phyloP scores from a whole-genome alignment of 2,797 vertebrate genomes.

The Lerista edwardsae region DNA sequence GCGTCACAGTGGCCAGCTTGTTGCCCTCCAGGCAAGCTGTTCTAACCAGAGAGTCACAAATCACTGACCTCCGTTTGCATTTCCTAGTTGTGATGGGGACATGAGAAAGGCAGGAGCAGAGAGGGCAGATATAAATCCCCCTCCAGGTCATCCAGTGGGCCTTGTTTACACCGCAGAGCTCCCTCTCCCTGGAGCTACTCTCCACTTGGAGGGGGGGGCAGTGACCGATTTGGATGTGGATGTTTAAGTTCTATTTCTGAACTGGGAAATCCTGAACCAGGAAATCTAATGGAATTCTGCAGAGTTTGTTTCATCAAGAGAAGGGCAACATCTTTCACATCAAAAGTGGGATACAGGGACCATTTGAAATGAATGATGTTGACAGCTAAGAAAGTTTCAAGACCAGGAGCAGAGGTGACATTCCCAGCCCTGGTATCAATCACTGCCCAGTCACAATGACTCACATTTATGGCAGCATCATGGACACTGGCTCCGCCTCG shows the following conservation, averaged over 20 bases:
- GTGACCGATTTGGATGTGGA: no score
- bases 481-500: not conserved
- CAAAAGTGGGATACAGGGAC: not conserved
- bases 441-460: fast-evolving
- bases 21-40: slow-evolving; percentile 26
- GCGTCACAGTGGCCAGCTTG: slow-evolving; percentile 57
- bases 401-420: fast-evolving
- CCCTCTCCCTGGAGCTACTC: no score
- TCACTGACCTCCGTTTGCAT: slow-evolving; percentile 8
- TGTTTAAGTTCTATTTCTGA: no score
- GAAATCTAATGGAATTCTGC: no score
- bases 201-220: no score
- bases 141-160: slow-evolving; percentile 30
- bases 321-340: fast-evolving
- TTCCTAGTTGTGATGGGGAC: not conserved
- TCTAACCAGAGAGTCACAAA: slow-evolving; percentile 48
- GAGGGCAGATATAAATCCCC: slow-evolving; percentile 45
- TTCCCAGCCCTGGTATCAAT: not conserved
- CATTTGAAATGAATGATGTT: not conserved
- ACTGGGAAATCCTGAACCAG: no score
- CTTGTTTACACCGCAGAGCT: not conserved
- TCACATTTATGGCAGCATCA: not conserved
- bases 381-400: not conserved
- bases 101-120: slow-evolving; percentile 26
- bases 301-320: not conserved